Evolutionary conservation across 2,797 vertebrate species (phyloP).

Genomic region (Chelon auratus): DNA sequence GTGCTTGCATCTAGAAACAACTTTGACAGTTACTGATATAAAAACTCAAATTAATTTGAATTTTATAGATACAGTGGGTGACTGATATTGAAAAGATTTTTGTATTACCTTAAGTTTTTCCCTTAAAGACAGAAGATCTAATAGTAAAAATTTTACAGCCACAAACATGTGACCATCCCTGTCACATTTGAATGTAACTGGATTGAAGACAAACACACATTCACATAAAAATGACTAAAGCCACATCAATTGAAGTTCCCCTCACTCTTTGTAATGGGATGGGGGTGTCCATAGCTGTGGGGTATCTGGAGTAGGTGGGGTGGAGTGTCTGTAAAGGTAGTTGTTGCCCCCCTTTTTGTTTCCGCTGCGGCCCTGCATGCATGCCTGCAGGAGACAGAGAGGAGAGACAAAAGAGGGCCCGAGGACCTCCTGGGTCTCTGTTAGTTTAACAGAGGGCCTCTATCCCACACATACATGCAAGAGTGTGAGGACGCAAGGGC

Average conservation of each 20-base stretch:
- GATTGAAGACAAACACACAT: not conserved
- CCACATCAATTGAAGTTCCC: not conserved
- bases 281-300: constrained; percentile 27
- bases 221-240: not conserved
- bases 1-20: too few species aligned
- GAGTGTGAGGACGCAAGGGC: constrained; percentile 9
- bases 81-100: too few species aligned
- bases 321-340: constrained; percentile 38
- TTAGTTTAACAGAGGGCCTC: constrained; percentile 82
- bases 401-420: constrained; percentile 64
- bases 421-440: constrained; percentile 76
- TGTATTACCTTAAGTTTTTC: not conserved
- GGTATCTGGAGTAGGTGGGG: constrained; percentile 33
- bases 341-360: constrained; percentile 71
- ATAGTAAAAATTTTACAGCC: not conserved
- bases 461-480: constrained; percentile 64
- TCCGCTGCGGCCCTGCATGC: constrained; percentile 57
- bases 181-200: not conserved
- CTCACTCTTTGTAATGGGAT: constrained; percentile 30
- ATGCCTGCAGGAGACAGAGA: constrained; percentile 75
- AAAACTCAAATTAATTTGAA: too few species aligned
- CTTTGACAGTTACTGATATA: too few species aligned
- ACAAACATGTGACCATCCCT: too few species aligned
- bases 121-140: not conserved
- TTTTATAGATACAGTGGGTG: too few species aligned